Base-by-base conservation (phyloP, 2,113 vertebrate genomes). In the Pangasianodon gigas region DNA sequence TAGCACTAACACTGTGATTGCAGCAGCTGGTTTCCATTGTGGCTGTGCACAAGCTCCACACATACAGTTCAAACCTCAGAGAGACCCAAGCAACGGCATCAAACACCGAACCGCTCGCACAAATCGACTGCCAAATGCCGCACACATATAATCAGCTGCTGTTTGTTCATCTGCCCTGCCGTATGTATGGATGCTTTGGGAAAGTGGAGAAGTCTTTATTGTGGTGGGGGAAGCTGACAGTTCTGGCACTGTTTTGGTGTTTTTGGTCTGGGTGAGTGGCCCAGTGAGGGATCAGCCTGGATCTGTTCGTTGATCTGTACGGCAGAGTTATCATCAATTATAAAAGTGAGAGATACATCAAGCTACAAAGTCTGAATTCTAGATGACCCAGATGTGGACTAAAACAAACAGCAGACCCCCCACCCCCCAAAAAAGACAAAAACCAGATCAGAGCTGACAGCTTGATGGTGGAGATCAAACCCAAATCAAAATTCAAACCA, bases 11-110 rank as follows among this genome's bases (percentile, higher is more conserved):
- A 74, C 81, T 52, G 74, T 56, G 89, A 90, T 85, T 89, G 89
- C 81, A 87, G 83, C 94, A 95, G 93, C 93, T 94, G 96, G 91
- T 94, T 95, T 88, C 56, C 92, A 94, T 95, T 95, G 89, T 62
- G 89, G 91, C 93, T 90, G 86, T 87, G 79, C 93, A 88, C 92
- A 91, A 21, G 11, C 84, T 83, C 14, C 87, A 88, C 90, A 91
- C 91, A 65, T 92, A 91, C 90, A 74, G 92, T 92, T 93, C 91
- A 92, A 93, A 94, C 88, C 54, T 80, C 71, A 60, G 80, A 87
- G 60, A 84, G n/a, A 65, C 54, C 67, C n/a, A 52, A 44, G 86
- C 81, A 21, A 18, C 65, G 24, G 77, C 75, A 92, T 91, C 90
- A 90, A 84, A 84, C 44, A 18, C 3, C 9, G 16, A 86, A 62